phyloP scores from a whole-genome alignment of 2,113 vertebrate genomes.

The Verasper variegatus region DNA sequence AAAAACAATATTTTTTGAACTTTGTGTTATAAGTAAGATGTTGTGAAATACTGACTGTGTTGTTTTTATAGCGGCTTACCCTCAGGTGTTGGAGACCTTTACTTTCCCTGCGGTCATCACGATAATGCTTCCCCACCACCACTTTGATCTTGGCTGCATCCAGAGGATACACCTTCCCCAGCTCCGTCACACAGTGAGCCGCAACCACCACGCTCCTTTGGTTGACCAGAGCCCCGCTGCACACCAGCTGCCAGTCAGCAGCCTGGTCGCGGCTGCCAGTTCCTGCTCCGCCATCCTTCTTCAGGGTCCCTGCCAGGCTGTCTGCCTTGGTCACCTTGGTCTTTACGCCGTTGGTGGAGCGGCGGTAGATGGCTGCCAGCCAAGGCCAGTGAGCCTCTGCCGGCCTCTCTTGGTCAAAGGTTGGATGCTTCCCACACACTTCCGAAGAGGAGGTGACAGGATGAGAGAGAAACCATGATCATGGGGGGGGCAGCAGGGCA shows the following conservation, averaged over 20 bases:
- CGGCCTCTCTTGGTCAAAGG: constrained; percentile 83
- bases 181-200: constrained; percentile 94
- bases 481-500: constrained; percentile 2
- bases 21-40: too few species aligned
- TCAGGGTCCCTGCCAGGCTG: constrained; percentile 82
- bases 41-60: too few species aligned
- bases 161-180: constrained; percentile 89
- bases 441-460: constrained; percentile 53
- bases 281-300: constrained; percentile 76
- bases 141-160: constrained; percentile 90
- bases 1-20: too few species aligned
- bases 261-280: constrained; percentile 59
- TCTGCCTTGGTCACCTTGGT: constrained; percentile 80
- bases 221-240: constrained; percentile 94
- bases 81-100: constrained; percentile 90
- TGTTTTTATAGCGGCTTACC: constrained; percentile 78
- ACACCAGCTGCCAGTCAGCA: constrained; percentile 92
- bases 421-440: constrained; percentile 95
- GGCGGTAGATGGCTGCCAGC: constrained; percentile 94
- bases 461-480: constrained; percentile 47
- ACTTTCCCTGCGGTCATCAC: constrained; percentile 87
- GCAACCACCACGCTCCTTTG: constrained; percentile 93
- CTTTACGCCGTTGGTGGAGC: constrained; percentile 71
- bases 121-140: constrained; percentile 92
- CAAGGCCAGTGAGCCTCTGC: constrained; percentile 90